Conservation (phyloP, 2,797 vertebrate genomes). For the Cheirogaleus major region DNA sequence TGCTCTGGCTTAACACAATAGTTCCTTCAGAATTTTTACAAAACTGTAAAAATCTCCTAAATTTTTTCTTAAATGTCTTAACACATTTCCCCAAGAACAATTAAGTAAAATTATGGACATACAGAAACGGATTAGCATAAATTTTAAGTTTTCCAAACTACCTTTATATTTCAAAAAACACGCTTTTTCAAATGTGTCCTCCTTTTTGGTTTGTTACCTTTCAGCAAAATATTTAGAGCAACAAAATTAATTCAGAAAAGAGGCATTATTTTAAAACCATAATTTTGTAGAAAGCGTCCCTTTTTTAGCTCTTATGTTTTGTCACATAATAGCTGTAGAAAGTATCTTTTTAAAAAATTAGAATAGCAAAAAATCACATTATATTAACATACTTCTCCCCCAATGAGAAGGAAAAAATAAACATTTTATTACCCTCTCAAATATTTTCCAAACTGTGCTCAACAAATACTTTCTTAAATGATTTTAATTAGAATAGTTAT, state of each 20-base stretch:
- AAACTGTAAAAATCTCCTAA: constrained; percentile 26
- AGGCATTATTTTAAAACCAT: constrained; percentile 20
- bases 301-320: not conserved
- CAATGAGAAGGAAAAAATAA: constrained; percentile 34
- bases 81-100: constrained; percentile 36
- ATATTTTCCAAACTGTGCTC: constrained; percentile 7
- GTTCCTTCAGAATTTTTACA: constrained; percentile 16
- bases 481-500: constrained; percentile 30
- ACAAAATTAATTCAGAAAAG: constrained; percentile 52
- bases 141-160: constrained; percentile 48
- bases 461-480: constrained; percentile 43
- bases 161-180: constrained; percentile 46
- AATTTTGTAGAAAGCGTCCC: constrained; percentile 25
- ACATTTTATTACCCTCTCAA: constrained; percentile 8
- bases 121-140: not conserved
- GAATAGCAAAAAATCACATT: constrained; percentile 19
- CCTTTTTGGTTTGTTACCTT: constrained; percentile 27
- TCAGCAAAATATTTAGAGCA: constrained; percentile 8
- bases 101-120: constrained; percentile 20
- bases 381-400: constrained; percentile 1
- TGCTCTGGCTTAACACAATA: constrained; percentile 9
- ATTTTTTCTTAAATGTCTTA: not conserved
- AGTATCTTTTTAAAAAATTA: constrained; percentile 36
- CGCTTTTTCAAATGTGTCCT: constrained; percentile 16
- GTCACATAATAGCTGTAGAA: not conserved